Evolutionary conservation across 2,888 invertebrate species (phyloP), one percentile per base, ranked within the genome.

Genomic region (Dastarcus helophoroides): DNA sequence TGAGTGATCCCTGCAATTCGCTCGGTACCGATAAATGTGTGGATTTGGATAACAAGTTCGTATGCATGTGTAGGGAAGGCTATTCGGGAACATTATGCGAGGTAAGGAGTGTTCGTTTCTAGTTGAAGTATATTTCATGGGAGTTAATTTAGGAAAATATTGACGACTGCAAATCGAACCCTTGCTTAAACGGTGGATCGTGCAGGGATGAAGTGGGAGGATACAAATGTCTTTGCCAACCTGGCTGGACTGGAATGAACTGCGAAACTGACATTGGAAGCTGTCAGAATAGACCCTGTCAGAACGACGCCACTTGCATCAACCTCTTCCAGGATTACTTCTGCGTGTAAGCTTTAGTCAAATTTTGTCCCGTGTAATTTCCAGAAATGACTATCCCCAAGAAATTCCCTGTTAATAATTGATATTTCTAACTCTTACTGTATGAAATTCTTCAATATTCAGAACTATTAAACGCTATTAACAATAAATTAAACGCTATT

Each of bases 291-390:
- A 69, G 72, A 33, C 93, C 94, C 1, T 95, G 95, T 53, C 84
- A 89, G 56, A 95, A 95, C 57, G 84, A 89, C 53, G 91, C 91
- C 10, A 76, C 69, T 23, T 93, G 91, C 57, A 88, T 93, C 37
- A 80, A 91, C 52, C 69, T 91, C 7, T 91, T 91, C 77, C 80
- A 88, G 63, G 88, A 88, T 53, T 89, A 73, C 55, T 63, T 89
- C 75, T 89, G 88, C 54, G 86, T 86, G 75, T 83, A 76, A 74
- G 79, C 77, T 58, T 32, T 11, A 6, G 24, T 24, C 9, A 8
- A 9, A 6, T 10, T 24, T 16, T 14, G 14, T 21, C 26, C 1
- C 6, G n/a, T 19, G 19, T 19, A 19, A n/a, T 6, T 19, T 19
- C 19, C 6, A 19, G 19, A 19, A 19, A 19, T 7, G 7, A n/a